Evolutionary conservation across 2,113 vertebrate genomes (phyloP).

Genomic region (Pseudorhombus dupliciocellatus): DNA sequence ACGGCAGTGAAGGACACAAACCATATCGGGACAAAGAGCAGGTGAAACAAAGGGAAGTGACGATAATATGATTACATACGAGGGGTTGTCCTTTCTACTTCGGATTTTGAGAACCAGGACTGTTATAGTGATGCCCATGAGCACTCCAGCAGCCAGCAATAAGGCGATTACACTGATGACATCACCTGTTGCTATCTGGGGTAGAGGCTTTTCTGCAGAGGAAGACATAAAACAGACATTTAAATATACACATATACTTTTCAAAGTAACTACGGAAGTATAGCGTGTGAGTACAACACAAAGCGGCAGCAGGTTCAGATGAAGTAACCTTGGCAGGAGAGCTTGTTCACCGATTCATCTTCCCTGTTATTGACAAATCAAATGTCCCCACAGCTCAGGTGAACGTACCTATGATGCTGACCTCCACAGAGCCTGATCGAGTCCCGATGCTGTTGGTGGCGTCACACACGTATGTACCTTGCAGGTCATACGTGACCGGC

Average conservation of each 20-base stretch:
- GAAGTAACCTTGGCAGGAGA: background rate
- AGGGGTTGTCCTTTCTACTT: constrained; percentile 69
- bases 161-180: constrained; percentile 80
- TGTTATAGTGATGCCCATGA: constrained; percentile 77
- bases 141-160: constrained; percentile 77
- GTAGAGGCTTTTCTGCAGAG: constrained; percentile 75
- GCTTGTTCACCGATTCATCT: background rate
- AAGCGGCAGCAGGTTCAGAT: background rate
- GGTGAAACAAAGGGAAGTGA: background rate
- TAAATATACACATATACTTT: background rate
- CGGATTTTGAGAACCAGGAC: constrained; percentile 80
- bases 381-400: background rate
- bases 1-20: background rate
- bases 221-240: constrained; percentile 12
- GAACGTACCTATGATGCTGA: constrained; percentile 92
- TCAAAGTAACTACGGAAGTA: background rate
- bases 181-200: constrained; percentile 73
- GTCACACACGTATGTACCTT: constrained; percentile 93
- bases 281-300: background rate
- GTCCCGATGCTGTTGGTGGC: constrained; percentile 95
- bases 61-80: constrained; percentile 65
- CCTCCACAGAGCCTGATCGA: constrained; percentile 88
- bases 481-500: constrained; percentile 87
- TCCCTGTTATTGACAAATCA: background rate
- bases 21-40: background rate